Evolutionary conservation across 2,888 invertebrate species (phyloP).

Genomic region (Agonopterix arenella): DNA sequence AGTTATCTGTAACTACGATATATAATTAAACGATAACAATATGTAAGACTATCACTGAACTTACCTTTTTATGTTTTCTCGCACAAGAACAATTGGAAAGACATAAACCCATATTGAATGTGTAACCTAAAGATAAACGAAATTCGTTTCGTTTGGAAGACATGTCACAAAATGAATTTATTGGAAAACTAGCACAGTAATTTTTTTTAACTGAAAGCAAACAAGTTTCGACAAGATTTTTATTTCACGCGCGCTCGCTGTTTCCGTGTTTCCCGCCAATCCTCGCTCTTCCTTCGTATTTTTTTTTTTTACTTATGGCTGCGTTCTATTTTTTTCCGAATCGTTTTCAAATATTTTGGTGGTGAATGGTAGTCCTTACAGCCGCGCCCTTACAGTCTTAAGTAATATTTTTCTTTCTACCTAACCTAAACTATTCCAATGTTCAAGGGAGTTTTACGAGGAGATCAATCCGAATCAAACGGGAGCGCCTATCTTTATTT

Average conservation of each 20-base stretch:
- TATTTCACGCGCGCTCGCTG: not conserved
- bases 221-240: constrained; percentile 38
- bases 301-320: constrained; percentile 7
- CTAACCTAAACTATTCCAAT: too few species aligned
- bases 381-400: too few species aligned
- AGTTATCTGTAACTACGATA: too few species aligned
- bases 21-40: too few species aligned
- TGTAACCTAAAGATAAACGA: constrained; percentile 23
- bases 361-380: too few species aligned
- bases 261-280: not conserved
- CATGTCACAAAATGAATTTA: constrained; percentile 26
- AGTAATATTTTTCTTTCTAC: too few species aligned
- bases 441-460: too few species aligned
- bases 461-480: too few species aligned
- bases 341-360: too few species aligned
- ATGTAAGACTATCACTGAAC: constrained; percentile 5
- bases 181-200: constrained; percentile 2
- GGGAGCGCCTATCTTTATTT: too few species aligned
- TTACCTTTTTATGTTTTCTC: constrained; percentile 33
- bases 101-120: constrained; percentile 51
- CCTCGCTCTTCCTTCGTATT: constrained; percentile 16
- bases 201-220: not conserved
- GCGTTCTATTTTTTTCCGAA: too few species aligned
- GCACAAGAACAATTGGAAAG: constrained; percentile 42
- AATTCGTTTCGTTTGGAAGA: constrained; percentile 21